These are phyloP conservation scores for Amniataba percoides DNA, from an alignment of 2,797 vertebrate genomes.

Conservation along the genomic window DNA sequence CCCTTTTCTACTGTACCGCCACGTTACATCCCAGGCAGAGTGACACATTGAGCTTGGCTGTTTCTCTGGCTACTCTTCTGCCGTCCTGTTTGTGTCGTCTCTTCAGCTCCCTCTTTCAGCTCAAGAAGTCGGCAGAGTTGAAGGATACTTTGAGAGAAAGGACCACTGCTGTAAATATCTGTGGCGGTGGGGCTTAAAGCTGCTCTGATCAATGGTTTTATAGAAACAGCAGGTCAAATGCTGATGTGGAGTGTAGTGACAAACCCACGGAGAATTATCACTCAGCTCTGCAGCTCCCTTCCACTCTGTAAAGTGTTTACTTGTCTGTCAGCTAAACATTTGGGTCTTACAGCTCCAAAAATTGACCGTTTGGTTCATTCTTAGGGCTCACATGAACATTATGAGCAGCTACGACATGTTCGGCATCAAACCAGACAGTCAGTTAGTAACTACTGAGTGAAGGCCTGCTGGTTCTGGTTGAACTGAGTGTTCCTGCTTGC, in stretches of 20 bases:
- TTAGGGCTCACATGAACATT: background rate
- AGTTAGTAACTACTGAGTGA: background rate
- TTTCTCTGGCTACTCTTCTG: constrained; percentile 47
- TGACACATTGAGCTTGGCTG: constrained; percentile 65
- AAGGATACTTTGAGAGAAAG: constrained; percentile 18
- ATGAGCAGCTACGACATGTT: background rate
- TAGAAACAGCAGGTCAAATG: constrained; percentile 19
- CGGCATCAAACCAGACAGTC: background rate
- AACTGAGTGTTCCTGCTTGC: no score
- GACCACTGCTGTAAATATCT: constrained; percentile 2
- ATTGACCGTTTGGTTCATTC: background rate
- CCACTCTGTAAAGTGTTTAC: background rate
- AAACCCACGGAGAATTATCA: constrained; percentile 9
- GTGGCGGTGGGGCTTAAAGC: background rate
- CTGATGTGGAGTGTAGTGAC: background rate
- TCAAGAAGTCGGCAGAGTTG: constrained; percentile 35
- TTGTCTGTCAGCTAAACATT: constrained; percentile 7
- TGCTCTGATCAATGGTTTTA: constrained; percentile 17
- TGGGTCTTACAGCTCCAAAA: background rate
- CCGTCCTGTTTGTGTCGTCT: constrained; percentile 44
- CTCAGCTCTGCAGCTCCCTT: background rate
- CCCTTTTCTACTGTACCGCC: constrained; percentile 54
- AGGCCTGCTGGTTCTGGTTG: no score
- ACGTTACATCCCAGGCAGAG: constrained; percentile 57
- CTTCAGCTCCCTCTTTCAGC: constrained; percentile 37